phyloP scores from a whole-genome alignment of 2,888 invertebrate genomes.

The Spodoptera littoralis region DNA sequence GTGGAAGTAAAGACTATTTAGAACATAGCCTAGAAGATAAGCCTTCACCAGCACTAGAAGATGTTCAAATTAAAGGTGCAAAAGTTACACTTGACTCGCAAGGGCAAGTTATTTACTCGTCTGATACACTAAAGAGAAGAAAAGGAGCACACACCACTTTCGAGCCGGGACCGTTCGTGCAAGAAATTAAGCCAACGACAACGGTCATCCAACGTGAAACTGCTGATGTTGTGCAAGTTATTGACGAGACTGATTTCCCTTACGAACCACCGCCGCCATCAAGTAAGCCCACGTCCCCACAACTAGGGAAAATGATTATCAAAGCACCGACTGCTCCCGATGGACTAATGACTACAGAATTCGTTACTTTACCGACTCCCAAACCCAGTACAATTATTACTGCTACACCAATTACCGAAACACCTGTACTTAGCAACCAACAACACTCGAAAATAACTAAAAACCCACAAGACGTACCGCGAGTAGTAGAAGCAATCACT shows the following conservation, averaged over 20 bases:
- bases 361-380: conserved; percentile 87
- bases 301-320: conserved; percentile 90
- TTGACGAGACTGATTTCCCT: conserved; percentile 84
- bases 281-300: conserved; percentile 90
- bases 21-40: conserved; percentile 77
- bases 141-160: conserved; percentile 95
- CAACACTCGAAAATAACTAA: conserved; percentile 69
- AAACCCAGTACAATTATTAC: conserved; percentile 90
- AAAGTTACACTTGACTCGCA: conserved; percentile 95
- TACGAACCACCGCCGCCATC: conserved; percentile 78
- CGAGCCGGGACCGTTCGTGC: conserved; percentile 95
- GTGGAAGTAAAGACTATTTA: conserved; percentile 81
- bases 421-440: conserved; percentile 65
- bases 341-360: conserved; percentile 86
- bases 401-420: conserved; percentile 84
- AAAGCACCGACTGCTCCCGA: conserved; percentile 85
- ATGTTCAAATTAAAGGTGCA: conserved; percentile 90
- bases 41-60: conserved; percentile 73
- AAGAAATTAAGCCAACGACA: conserved; percentile 87
- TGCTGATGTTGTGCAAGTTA: conserved; percentile 78
- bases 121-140: conserved; percentile 94
- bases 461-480: conserved; percentile 77
- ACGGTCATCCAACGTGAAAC: conserved; percentile 79
- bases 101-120: conserved; percentile 96
- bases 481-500: conserved; percentile 84